Percentiles rank a stretch among this genome's conserved stretches.
phyloP scores from a whole-genome alignment of 2,113 vertebrate species.

The Copsychus sechellarum region DNA sequence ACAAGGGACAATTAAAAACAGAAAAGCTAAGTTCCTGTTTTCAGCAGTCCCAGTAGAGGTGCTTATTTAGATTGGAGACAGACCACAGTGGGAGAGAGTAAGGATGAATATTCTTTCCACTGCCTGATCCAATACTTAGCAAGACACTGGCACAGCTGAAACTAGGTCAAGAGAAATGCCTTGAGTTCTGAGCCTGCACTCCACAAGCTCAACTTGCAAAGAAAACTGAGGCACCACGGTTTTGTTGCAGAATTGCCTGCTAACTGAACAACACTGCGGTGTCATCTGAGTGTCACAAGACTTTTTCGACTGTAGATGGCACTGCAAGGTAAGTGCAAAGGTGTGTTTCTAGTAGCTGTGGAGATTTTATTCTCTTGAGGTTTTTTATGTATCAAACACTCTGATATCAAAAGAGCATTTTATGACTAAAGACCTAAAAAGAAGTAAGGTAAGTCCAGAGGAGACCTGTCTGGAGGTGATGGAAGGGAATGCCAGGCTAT shows the following conservation, averaged over 20 bases:
- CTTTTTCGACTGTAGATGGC: slow-evolving; percentile 26
- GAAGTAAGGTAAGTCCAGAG: not conserved
- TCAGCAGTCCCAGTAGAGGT: not conserved
- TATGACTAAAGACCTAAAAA: not conserved
- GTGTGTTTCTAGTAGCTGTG: too few relatives aligned
- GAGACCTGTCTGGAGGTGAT: not conserved
- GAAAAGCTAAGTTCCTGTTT: not conserved
- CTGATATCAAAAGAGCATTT: not conserved
- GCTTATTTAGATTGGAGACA: not conserved
- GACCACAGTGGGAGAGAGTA: not conserved
- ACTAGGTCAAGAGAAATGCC: not conserved
- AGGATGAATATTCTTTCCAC: not conserved
- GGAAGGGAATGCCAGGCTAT: not conserved
- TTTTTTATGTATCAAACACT: not conserved
- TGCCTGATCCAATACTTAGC: not conserved
- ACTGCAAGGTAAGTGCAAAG: slow-evolving; percentile 1
- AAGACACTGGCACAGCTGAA: not conserved
- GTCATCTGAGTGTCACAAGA: not conserved
- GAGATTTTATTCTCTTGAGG: not conserved
- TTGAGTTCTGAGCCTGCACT: not conserved
- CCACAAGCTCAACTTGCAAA: not conserved
- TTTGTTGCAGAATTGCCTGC: not conserved
- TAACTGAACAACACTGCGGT: not conserved
- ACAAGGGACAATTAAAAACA: not conserved
- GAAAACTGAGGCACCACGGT: rapidly evolving